Evolutionary conservation across 2,797 vertebrate species (phyloP), one percentile per base, ranked within the genome.

Genomic region (Setipinna tenuifilis): DNA sequence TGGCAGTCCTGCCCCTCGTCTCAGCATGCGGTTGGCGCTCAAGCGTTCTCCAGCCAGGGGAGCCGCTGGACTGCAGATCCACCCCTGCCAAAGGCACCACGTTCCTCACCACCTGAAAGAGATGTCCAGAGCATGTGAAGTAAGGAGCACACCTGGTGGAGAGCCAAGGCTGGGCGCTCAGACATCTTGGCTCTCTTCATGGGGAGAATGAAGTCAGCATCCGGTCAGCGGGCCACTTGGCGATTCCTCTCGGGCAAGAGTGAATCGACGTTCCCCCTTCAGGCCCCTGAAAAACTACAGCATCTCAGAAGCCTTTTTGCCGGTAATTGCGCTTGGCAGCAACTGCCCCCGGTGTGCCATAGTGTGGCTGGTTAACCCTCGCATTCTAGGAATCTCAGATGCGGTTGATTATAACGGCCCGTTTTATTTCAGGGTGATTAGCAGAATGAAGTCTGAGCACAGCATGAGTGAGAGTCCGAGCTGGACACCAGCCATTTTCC

Each of bases 401-500:
- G 6, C 31, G 31, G 31, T 21, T 41, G 68, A 31, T 16, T 19
- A 75, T 41, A 41, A 19, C 16, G 19, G 31, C 28, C 68, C 31
- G 68, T 41, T 75, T 31, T 35, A 41, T 75, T 75, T 75, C 68
- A 75, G 68, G 68, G 68, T 75, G 68, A 75, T 75, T 75, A 75
- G 31, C 31, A 75, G 68, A 41, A 75, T 75, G 68, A 75, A 75
- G 68, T 75, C 16, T 75, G 68, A 35, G 68, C 68, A 31, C 68
- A 41, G 68, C 68, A 21, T 41, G 68, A 75, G 68, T 41, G 68
- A 41, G 68, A 75, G 68, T 41, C 68, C 68, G 1, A 75, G 68
- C 68, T 75, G 68, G 68, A 75, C 68, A 75, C 31, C 68, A 75
- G 68, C 68, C 68, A 75, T 75, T 88, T 90, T 89, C 87, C 88